Percentiles rank a stretch among this genome's conserved stretches.
Evolutionary conservation across 1,140 invertebrate species (phyloP).

Genomic region (Aphis gossypii): DNA sequence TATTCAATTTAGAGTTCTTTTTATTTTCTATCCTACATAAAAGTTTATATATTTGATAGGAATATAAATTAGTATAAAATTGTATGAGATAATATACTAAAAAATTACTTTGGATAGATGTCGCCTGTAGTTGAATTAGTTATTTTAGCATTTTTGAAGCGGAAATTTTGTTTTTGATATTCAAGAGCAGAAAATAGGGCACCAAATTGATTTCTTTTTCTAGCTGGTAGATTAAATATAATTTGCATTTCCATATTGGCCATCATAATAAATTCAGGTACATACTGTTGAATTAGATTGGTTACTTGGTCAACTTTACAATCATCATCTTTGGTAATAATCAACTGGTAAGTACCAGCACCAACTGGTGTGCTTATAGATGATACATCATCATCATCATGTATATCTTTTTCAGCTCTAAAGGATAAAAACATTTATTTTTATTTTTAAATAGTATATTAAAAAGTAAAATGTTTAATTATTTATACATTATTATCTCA

Average conservation of each 20-base stretch:
- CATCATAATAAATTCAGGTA: constrained; percentile 36
- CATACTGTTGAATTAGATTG: constrained; percentile 41
- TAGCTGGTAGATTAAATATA: constrained; percentile 34
- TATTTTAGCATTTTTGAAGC: constrained; percentile 6
- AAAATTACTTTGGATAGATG: constrained; percentile 66
- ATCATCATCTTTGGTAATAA: constrained; percentile 34
- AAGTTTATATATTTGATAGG: constrained; percentile 4
- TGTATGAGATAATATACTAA: constrained; percentile 61
- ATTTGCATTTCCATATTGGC: background rate
- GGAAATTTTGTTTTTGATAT: constrained; percentile 35
- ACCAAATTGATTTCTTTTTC: constrained; percentile 38
- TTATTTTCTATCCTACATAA: constrained; percentile 31
- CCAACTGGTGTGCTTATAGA: constrained; percentile 12
- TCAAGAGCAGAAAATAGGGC: constrained; percentile 30
- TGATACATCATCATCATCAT: constrained; percentile 10
- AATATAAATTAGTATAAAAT: background rate
- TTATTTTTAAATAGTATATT: background rate
- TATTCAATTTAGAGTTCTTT: constrained; percentile 22
- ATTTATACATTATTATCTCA: background rate
- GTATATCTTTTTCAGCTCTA: constrained; percentile 37
- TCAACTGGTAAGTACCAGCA: constrained; percentile 16
- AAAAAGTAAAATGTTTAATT: background rate
- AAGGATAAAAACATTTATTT: background rate
- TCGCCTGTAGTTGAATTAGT: constrained; percentile 70
- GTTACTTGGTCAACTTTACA: constrained; percentile 36